Percentiles rank a stretch among this genome's conserved stretches.
Evolutionary conservation across 2,797 vertebrate genomes (phyloP).

Genomic region (Lepus oiostolus): DNA sequence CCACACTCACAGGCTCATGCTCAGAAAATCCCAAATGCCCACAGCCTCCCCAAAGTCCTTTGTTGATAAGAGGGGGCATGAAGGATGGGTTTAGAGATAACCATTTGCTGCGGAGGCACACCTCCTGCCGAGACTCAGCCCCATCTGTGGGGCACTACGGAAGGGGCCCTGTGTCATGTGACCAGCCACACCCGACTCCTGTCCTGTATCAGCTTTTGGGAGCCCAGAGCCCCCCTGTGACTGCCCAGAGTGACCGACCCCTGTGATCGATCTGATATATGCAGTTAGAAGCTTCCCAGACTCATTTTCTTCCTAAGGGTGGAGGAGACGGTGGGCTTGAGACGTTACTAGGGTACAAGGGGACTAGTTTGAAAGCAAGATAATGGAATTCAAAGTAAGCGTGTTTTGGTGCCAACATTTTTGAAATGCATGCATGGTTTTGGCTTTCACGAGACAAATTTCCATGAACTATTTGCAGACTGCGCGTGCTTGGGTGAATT

Average conservation of each 20-base stretch:
- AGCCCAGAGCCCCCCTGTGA: not conserved
- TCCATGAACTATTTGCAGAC: too few relatives aligned
- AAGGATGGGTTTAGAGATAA: slow-evolving; percentile 70
- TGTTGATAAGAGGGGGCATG: slow-evolving; percentile 67
- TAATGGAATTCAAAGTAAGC: too few relatives aligned
- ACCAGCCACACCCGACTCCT: not conserved
- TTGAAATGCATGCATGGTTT: too few relatives aligned
- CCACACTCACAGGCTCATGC: not conserved
- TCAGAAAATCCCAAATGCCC: slow-evolving; percentile 9
- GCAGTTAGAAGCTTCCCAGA: not conserved
- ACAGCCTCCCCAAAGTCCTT: slow-evolving; percentile 55
- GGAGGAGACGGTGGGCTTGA: not conserved
- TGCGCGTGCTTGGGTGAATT: rapidly evolving
- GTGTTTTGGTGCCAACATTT: too few relatives aligned
- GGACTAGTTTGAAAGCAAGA: too few relatives aligned
- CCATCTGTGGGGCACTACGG: not conserved
- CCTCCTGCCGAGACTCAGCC: slow-evolving; percentile 20
- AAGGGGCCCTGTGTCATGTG: not conserved
- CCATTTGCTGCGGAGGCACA: not conserved
- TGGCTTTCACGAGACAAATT: too few relatives aligned
- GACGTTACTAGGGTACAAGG: too few relatives aligned
- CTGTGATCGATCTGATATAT: not conserved
- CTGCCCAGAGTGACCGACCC: not conserved
- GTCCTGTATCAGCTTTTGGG: not conserved
- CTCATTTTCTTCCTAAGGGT: not conserved